Evolutionary conservation across 1,140 invertebrate species (phyloP).

Genomic region (Leptinotarsa undecemlineata): DNA sequence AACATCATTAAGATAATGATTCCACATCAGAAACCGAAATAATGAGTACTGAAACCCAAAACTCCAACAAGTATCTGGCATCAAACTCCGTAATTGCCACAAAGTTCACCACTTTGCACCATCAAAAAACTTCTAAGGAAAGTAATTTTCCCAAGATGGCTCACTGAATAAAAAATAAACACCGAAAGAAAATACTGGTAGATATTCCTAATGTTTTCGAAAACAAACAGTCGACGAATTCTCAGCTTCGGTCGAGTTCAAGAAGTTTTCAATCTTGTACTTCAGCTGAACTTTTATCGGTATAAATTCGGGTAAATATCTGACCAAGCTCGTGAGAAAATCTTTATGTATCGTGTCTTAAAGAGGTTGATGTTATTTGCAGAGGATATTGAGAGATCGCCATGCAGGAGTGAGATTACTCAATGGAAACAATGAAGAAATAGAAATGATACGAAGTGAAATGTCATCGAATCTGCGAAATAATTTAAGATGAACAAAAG

Average conservation of each 20-base stretch:
- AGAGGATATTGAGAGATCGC: neutral
- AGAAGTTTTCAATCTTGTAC: neutral
- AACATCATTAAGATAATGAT: no score
- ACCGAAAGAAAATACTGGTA: neutral
- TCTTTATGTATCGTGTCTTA: neutral
- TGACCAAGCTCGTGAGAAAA: neutral
- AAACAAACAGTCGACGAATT: neutral
- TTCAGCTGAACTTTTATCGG: neutral
- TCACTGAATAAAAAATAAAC: neutral
- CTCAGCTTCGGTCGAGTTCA: neutral
- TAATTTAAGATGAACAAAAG: no score
- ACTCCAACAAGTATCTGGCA: no score
- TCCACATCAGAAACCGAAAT: no score
- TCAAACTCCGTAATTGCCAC: no score
- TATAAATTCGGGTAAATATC: constrained; percentile 3
- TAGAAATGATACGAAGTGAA: neutral
- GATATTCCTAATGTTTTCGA: no score
- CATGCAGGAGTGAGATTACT: neutral
- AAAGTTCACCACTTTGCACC: neutral
- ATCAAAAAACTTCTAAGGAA: neutral
- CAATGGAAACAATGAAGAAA: neutral
- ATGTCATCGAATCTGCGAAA: no score
- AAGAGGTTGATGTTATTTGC: neutral
- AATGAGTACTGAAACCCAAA: no score
- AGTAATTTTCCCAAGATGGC: neutral